These are phyloP conservation scores for Thamnaconus septentrionalis DNA, from an alignment of 2,113 vertebrate species.

Conservation along the genomic window DNA sequence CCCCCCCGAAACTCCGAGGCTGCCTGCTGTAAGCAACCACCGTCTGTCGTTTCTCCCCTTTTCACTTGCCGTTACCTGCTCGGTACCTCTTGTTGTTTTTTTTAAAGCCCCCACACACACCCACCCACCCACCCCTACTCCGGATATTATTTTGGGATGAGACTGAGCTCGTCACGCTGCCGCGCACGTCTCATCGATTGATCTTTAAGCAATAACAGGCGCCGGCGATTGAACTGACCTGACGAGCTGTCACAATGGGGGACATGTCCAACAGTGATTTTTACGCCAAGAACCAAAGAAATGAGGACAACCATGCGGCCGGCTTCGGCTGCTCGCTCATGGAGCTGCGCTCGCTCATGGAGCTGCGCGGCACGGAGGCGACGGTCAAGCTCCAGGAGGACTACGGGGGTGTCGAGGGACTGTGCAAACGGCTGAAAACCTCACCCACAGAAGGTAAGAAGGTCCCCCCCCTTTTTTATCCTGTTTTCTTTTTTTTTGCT, in stretches of 20 bases:
- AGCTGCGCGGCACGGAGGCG: slow-evolving; percentile 94
- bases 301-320: slow-evolving; percentile 85
- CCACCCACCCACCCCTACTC: background rate
- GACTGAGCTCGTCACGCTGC: slow-evolving; percentile 33
- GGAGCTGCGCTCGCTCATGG: slow-evolving; percentile 97
- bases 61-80: slow-evolving; percentile 34
- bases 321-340: slow-evolving; percentile 91
- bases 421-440: slow-evolving; percentile 93
- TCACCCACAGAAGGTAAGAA: slow-evolving; percentile 93
- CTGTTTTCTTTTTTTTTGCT: too few relatives aligned
- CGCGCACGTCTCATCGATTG: slow-evolving; percentile 51
- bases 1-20: slow-evolving; percentile 9
- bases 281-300: slow-evolving; percentile 99
- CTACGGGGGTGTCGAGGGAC: slow-evolving; percentile 89
- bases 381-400: slow-evolving; percentile 97
- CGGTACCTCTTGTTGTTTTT: slow-evolving; percentile 27
- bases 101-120: too few relatives aligned
- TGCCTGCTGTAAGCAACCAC: slow-evolving; percentile 32
- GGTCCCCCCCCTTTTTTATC: too few relatives aligned
- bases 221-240: slow-evolving; percentile 45
- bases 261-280: slow-evolving; percentile 99
- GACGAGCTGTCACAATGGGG: slow-evolving; percentile 84
- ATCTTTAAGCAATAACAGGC: slow-evolving; percentile 71
- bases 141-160: slow-evolving; percentile 58
- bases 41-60: slow-evolving; percentile 9